Conservation (phyloP, 1,140 invertebrate species). For the Lethrus apterus region DNA sequence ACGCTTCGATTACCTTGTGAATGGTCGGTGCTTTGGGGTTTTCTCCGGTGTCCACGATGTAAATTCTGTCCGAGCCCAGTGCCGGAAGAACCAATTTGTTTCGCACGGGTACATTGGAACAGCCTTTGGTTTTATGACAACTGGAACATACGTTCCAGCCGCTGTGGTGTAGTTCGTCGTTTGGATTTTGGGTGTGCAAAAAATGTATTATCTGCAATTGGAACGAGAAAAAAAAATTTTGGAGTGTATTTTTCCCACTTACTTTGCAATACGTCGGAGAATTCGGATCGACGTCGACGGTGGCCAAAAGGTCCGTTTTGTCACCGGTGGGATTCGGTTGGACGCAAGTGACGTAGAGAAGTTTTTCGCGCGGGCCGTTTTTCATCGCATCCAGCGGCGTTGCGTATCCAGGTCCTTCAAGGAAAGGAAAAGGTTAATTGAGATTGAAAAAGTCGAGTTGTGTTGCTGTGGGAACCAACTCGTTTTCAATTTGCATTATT, state of each 20-base stretch:
- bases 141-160: conserved; percentile 97
- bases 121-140: conserved; percentile 49
- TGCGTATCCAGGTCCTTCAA: conserved; percentile 69
- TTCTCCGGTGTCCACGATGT: conserved; percentile 72
- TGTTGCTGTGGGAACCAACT: too few relatives aligned
- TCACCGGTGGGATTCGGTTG: conserved; percentile 55
- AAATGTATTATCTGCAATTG: conserved; percentile 87
- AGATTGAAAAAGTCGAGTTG: too few relatives aligned
- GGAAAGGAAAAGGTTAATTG: too few relatives aligned
- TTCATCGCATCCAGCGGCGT: conserved; percentile 74
- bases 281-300: conserved; percentile 83
- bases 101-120: conserved; percentile 52
- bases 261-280: conserved; percentile 84
- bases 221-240: conserved; percentile 21
- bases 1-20: conserved; percentile 57
- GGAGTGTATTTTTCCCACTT: conserved; percentile 21
- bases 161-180: conserved; percentile 90
- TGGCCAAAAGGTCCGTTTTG: conserved; percentile 82
- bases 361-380: conserved; percentile 70
- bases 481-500: too few relatives aligned
- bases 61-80: conserved; percentile 76
- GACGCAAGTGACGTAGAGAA: conserved; percentile 84
- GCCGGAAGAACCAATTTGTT: conserved; percentile 77
- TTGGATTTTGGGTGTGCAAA: conserved; percentile 64
- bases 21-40: conserved; percentile 54